Base-by-base conservation (phyloP, 1,140 invertebrate species). In the Brachionus angularis region DNA sequence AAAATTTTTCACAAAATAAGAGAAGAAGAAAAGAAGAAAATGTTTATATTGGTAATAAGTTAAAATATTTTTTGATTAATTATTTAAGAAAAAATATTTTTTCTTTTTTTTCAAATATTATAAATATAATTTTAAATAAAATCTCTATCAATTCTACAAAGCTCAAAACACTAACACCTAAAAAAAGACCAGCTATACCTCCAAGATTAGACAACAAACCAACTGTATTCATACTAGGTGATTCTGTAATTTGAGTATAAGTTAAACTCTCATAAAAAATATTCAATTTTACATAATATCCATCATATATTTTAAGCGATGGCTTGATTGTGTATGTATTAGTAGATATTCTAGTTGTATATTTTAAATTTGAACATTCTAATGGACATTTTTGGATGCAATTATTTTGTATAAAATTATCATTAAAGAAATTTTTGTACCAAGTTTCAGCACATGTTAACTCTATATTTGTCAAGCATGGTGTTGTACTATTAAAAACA, bases 361-460 rank as follows among this genome's bases (percentile, higher is more conserved):
- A 52, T 52, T 52, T 52, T 52, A 18, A 3, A 5, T 31, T 52
- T 52, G 16, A 18, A 33, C 61, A 64, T 25, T 64, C 61, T 10
- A 46, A 21, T 64, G 61, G 61, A 64, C 61, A 64, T 18, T 64
- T 3, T 4, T 29, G 25, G 3, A 64, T 2, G 18, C 61, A 64
- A 29, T n/a, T 5, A n/a, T 44, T 14, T 10, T 46, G 18, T 10
- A 55, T 16, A 36, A 34, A 27, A 2, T 10, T 46, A 29, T 23
- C 61, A 33, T 3, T 18, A 2, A 29, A 23, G 34, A 25, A 44
- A 4, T 46, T 10, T 27, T 46, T 44, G 7, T 29, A 16, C 46
- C 5, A 7, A 2, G 3, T 5, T 0, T 3, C 0, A n/a, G 21
- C 14, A 64, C 61, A 64, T 2, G 42, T 16, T 14, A 44, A 31